Evolutionary conservation across 2,113 vertebrate species (phyloP).

Genomic region (Arothron firmamentum): DNA sequence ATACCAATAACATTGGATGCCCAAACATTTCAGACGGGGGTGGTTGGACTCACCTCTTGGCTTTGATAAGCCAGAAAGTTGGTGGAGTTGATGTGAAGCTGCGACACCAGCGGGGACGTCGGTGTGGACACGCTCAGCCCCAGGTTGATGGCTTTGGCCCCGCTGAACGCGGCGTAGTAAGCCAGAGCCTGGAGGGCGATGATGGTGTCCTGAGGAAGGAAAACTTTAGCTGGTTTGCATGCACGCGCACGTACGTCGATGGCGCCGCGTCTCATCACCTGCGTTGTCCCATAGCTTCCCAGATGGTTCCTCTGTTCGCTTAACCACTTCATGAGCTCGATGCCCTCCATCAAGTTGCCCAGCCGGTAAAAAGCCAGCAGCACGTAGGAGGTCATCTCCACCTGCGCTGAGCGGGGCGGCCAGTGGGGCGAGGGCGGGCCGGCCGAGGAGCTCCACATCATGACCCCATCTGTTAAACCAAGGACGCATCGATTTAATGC

Average conservation of each 20-base stretch:
- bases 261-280: slow-evolving; percentile 67
- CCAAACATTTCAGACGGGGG: not conserved
- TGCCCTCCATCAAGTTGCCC: slow-evolving; percentile 68
- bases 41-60: slow-evolving; percentile 70
- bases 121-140: slow-evolving; percentile 57
- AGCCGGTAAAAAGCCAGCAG: slow-evolving; percentile 75
- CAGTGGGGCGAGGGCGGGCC: slow-evolving; percentile 63
- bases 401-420: slow-evolving; percentile 76
- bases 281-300: slow-evolving; percentile 84
- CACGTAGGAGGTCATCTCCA: slow-evolving; percentile 83
- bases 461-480: slow-evolving; percentile 70
- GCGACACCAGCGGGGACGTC: slow-evolving; percentile 29
- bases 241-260: not conserved
- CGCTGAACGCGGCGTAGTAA: slow-evolving; percentile 73
- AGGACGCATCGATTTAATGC: not conserved
- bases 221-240: not conserved
- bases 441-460: slow-evolving; percentile 76
- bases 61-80: slow-evolving; percentile 74
- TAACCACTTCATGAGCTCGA: slow-evolving; percentile 84
- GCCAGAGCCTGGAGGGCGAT: slow-evolving; percentile 85
- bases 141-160: slow-evolving; percentile 70
- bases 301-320: slow-evolving; percentile 79
- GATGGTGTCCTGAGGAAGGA: slow-evolving; percentile 76
- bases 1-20: too few species aligned
- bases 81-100: slow-evolving; percentile 68